Base-by-base conservation (phyloP, 2,888 invertebrate genomes). In the Lissocephala sabroskyi region DNA sequence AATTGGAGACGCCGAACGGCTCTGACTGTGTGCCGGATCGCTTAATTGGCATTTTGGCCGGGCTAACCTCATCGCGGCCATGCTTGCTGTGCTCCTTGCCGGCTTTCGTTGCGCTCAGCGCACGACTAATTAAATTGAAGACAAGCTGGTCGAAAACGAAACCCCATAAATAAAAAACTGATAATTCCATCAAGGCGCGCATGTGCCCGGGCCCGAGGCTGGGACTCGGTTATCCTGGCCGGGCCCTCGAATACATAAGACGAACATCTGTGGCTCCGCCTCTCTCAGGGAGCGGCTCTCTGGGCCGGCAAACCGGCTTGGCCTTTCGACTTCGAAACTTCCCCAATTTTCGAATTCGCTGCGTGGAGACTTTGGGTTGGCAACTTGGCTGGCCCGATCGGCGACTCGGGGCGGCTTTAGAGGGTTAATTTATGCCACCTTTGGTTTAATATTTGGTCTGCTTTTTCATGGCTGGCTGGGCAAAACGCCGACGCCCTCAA, bases 121-220 rank as follows among this genome's bases (percentile, higher is more conserved):
- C 74, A 77, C 65, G 74, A 76, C 74, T 70, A 70, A 70, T 76
- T 76, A 76, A 73, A 70, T 76, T 73, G 74, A 55, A 44, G 36
- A 35, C 36, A 44, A 36, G 36, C 37, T 19, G 13, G 16, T 16
- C 35, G 16, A 6, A 37, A 19, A 59, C 56, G 52, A 46, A 49
- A 48, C 6, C 14, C 49, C 68, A 73, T 70, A 67, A 76, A 73
- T 65, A 60, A 40, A 29, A 35, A 57, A 59, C 39, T 65, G 68
- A 66, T 66, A 68, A 65, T 67, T 59, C 52, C 61, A 53, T 58
- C 53, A 56, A 17, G 14, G 35, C 44, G 45, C 16, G 30, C 14
- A 9, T 23, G 10, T 13, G 13, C 4, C 11, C n/a, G 3, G 32
- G 11, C 5, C 11, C 32, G 39, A 18, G 30, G 23, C 19, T 9